Conservation (phyloP, 2,888 invertebrate species). For the Exephanes ischioxanthus region DNA sequence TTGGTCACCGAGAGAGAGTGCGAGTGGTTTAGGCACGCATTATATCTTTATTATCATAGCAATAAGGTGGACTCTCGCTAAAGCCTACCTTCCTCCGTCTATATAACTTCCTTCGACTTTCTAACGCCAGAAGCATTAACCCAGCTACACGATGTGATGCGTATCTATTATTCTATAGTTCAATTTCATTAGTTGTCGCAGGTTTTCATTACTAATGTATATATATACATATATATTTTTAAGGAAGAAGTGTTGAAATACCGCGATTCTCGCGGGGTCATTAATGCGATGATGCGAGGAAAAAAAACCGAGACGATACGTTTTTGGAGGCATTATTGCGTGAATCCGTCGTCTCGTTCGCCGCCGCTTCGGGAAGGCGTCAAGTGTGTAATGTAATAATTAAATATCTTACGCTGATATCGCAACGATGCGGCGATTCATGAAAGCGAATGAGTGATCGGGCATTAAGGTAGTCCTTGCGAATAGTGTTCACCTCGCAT, state of each 20-base stretch:
- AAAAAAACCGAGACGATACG: too few relatives aligned
- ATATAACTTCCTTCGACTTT: conserved; percentile 54
- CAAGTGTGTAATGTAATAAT: conserved; percentile 9
- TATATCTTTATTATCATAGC: conserved; percentile 57
- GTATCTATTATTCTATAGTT: conserved; percentile 15
- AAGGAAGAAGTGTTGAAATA: background rate
- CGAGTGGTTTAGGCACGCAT: conserved; percentile 18
- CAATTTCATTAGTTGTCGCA: background rate
- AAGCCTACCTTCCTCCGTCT: conserved; percentile 17
- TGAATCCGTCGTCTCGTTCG: background rate
- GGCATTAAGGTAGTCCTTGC: too few relatives aligned
- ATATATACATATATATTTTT: too few relatives aligned
- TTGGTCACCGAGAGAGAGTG: background rate
- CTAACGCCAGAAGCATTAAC: conserved; percentile 39
- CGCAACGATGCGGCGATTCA: background rate
- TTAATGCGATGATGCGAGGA: background rate
- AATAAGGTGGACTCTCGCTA: conserved; percentile 30
- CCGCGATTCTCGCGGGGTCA: background rate
- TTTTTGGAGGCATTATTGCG: too few relatives aligned
- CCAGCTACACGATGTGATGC: background rate
- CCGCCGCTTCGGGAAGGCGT: background rate
- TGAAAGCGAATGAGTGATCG: conserved; percentile 5
- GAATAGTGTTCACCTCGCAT: too few relatives aligned
- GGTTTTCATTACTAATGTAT: too few relatives aligned
- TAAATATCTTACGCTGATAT: background rate